Evolutionary conservation across 2,888 invertebrate genomes (phyloP), one percentile per base, ranked within the genome.

Genomic region (Polietes domitor): DNA sequence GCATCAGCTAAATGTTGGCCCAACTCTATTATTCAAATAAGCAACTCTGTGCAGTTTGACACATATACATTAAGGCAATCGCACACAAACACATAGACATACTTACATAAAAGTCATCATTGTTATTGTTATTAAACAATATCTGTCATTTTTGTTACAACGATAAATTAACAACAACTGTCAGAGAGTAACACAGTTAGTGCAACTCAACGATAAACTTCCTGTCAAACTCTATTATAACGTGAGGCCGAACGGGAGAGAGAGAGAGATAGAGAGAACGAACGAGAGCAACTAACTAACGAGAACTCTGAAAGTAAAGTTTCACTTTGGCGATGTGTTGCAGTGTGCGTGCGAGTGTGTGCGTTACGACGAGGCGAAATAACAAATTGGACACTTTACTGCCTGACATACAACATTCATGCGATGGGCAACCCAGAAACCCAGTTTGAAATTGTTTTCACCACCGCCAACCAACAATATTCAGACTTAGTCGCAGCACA

Each of bases 341-440:
- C 10, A 37, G 4, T 3, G 37, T 37, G 10, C 2, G 47, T n/a
- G 47, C 37, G n/a, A 12, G n/a, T 47, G 47, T n/a, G 15, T 47
- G 47, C n/a, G n/a, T 47, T 47, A n/a, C n/a, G 47, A n/a, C 1
- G 21, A 6, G n/a, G n/a, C 24, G 24, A 58, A 58, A 58, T 58
- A 58, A 68, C 68, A 68, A 68, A 68, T 68, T 68, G 68, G 68
- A 68, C 68, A 68, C 43, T 43, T 68, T 41, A 68, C 68, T 68
- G 68, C 43, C 68, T 32, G 9, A 65, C 12, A 58, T 58, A 3
- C 26, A 21, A 21, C 19, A 53, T 37, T 47, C 47, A 15, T 41
- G 41, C 37, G 37, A 65, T n/a, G 43, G 19, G 37, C 77, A 83
- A 84, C 83, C 80, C 78, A 84, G 78, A 80, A 81, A 84, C 83